Evolutionary conservation across 2,797 vertebrate species (phyloP), one percentile per base, ranked within the genome.

Genomic region (Gallinago nigripennis): DNA sequence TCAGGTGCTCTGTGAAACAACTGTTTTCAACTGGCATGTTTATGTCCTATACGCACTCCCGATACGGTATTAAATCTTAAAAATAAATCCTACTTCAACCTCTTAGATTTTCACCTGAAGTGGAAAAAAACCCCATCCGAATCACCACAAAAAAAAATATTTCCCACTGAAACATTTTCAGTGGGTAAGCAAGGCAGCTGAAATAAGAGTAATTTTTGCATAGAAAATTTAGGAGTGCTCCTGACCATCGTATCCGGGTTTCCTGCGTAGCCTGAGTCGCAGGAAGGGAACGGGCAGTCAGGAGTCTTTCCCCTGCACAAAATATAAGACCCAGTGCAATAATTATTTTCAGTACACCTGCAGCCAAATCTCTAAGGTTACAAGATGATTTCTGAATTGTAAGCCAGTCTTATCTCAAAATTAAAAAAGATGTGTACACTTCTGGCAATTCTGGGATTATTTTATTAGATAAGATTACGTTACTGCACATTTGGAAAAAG

Each of bases 281-380:
- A 45, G 37, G n/a, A 92, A 51, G 64, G 58, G 50, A 82, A 63
- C 1, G 14, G 72, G 24, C 21, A 50, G 43, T 58, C 84, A 81
- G 37, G 51, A 91, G 79, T 24, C 53, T 86, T 88, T 73, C 64
- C 37, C 39, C 82, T n/a, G 15, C 77, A 76, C 35, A 77, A 94
- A 86, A 94, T 46, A 12, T 27, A 64, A 31, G 43, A 66, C 16
- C 13, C 37, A 14, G 6, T 33, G 65, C 46, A 93, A 14, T 50
- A 93, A 89, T 71, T 61, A 86, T 80, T 92, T 94, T 94, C 85
- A 83, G 75, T 54, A 51, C 41, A 94, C 86, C 85, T 95, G 43
- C 18, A 88, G 80, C 31, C 18, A 33, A 90, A 65, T 94, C 51
- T 81, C 57, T 72, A 91, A 64, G 82, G 78, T 90, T 91, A 93